A percentile compares a stretch with the other conserved stretches of the same genome.
Evolutionary conservation across 2,113 vertebrate genomes (phyloP).

Genomic region (Gnathonemus echidnorhynchus): DNA sequence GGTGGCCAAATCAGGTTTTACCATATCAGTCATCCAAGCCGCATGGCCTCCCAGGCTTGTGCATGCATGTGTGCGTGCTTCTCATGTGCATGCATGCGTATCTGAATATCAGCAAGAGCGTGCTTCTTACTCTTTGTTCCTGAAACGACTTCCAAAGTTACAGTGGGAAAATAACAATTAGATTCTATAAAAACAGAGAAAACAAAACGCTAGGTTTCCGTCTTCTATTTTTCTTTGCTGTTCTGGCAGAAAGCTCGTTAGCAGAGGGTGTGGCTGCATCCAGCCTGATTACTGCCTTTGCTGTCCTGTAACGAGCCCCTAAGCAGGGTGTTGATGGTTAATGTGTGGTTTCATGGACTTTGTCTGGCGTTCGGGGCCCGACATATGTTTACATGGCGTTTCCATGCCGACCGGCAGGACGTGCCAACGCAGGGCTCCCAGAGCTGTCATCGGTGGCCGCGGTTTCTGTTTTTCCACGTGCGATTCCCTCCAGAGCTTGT

Average conservation of each 20-base stretch:
- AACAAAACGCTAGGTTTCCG: neutral
- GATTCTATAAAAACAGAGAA: neutral
- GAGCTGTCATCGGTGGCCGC: neutral
- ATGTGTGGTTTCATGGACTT: neutral
- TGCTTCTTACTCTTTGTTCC: neutral
- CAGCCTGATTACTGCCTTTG: neutral
- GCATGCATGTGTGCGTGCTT: neutral
- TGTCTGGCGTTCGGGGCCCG: neutral
- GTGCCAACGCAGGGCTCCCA: neutral
- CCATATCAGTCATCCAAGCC: conserved; percentile 28
- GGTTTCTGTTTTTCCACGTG: neutral
- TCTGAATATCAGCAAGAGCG: neutral
- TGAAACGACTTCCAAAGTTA: neutral
- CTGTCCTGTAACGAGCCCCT: neutral
- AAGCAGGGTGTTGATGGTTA: neutral
- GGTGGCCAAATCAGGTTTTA: conserved; percentile 34
- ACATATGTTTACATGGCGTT: neutral
- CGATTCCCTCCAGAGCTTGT: neutral
- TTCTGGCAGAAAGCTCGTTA: neutral
- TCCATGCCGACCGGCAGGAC: neutral
- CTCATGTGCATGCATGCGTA: neutral
- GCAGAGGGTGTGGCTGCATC: neutral
- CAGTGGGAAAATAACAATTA: neutral
- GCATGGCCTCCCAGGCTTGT: conserved; percentile 1
- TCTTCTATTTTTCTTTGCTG: neutral